A percentile compares a stretch with the other conserved stretches of the same genome.
Evolutionary conservation across 2,797 vertebrate genomes (phyloP).

Genomic region (Synaphobranchus kaupii): DNA sequence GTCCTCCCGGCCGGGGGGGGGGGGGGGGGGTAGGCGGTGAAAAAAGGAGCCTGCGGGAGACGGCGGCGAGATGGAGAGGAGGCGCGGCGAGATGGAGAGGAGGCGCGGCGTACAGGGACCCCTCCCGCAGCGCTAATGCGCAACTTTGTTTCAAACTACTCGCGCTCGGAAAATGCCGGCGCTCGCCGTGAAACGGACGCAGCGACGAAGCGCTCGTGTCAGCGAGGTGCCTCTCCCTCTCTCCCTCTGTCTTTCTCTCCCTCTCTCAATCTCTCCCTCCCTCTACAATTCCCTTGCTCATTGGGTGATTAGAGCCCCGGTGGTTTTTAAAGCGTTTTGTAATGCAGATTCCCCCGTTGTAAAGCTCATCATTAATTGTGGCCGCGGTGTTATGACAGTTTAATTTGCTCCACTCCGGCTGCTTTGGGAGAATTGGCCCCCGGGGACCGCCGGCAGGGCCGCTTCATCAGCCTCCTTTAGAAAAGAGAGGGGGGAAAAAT

Average conservation of each 20-base stretch:
- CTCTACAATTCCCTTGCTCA: conserved; percentile 31
- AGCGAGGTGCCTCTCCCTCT: neutral
- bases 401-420: conserved; percentile 70
- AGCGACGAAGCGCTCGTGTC: neutral
- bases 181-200: neutral
- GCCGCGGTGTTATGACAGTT: conserved; percentile 75
- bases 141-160: neutral
- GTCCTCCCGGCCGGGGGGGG: too few relatives aligned
- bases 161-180: neutral
- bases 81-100: neutral
- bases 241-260: conserved; percentile 18
- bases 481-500: conserved; percentile 57
- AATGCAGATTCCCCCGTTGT: conserved; percentile 68
- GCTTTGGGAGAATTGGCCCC: conserved; percentile 68
- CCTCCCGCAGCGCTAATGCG: neutral
- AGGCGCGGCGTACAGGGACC: too few relatives aligned
- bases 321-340: conserved; percentile 63
- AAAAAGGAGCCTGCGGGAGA: neutral
- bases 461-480: conserved; percentile 60
- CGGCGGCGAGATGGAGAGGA: neutral
- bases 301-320: conserved; percentile 52
- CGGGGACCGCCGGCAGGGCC: conserved; percentile 59
- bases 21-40: neutral
- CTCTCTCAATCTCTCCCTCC: neutral
- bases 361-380: conserved; percentile 74